A percentile compares a stretch with the other conserved stretches of the same genome.
phyloP scores from a whole-genome alignment of 2,888 invertebrate species.

The Diaphora mendica region DNA sequence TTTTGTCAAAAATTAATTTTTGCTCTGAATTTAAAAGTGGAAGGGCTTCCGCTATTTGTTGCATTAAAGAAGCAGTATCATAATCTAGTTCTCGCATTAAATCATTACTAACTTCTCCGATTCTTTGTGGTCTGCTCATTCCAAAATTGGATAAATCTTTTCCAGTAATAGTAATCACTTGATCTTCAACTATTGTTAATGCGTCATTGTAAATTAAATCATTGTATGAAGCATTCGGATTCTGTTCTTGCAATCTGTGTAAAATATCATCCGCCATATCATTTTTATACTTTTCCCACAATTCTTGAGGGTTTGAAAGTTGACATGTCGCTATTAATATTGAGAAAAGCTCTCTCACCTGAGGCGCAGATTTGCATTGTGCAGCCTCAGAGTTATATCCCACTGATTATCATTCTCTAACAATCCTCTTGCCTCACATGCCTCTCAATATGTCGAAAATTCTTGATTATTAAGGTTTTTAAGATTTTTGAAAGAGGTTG shows the following conservation, averaged over 20 bases:
- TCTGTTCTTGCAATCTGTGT: neutral
- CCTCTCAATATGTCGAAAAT: too few relatives aligned
- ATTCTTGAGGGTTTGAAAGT: slow-evolving; percentile 9
- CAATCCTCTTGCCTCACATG: too few relatives aligned
- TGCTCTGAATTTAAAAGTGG: too few relatives aligned
- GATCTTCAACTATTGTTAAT: neutral
- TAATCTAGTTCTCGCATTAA: neutral
- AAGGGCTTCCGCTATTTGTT: neutral
- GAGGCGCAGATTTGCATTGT: neutral
- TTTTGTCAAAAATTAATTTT: too few relatives aligned
- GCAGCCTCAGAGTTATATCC: slow-evolving; percentile 10
- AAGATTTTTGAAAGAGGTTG: neutral
- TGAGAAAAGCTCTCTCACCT: slow-evolving; percentile 2
- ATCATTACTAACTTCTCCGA: neutral
- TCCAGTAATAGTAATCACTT: neutral
- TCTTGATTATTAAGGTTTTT: too few relatives aligned
- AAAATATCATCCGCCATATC: neutral
- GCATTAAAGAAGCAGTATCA: neutral
- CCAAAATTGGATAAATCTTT: neutral
- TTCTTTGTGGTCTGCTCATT: neutral
- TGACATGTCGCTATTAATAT: slow-evolving; percentile 4
- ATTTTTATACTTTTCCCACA: slow-evolving; percentile 6
- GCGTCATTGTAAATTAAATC: neutral
- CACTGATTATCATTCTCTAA: too few relatives aligned
- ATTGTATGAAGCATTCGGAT: neutral